Evolutionary conservation across 1,140 invertebrate species (phyloP), one percentile per base, ranked within the genome.

Genomic region (Nephila pilipes): DNA sequence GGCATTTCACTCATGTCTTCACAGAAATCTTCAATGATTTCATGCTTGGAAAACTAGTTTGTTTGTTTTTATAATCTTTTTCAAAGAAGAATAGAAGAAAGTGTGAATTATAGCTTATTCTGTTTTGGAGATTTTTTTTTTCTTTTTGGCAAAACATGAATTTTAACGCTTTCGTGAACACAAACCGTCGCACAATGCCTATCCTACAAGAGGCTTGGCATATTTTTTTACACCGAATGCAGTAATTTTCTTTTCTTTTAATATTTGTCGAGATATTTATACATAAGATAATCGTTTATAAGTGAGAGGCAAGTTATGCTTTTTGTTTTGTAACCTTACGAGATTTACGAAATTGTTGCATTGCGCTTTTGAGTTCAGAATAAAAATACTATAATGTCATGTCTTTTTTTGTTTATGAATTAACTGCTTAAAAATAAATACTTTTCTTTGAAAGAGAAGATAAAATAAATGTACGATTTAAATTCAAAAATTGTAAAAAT

Each of bases 91-190:
- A 29, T 29, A 18, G 29, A n/a, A 16, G 69, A 20, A 75, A 36
- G 69, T 36, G 69, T 32, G 32, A 36, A 75, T 75, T 75, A 75
- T 75, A 75, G 69, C 32, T 16, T 32, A 75, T 75, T 75, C 36
- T 32, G 69, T 16, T 36, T 75, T 36, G 29, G 69, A 4, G 69
- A 36, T 32, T 32, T 75, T 75, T 46, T 29, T 75, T 75, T 36
- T 75, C 12, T n/a, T 65, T 75, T 32, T 32, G 16, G 14, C 29
- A 75, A 75, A 75, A 75, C 69, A 75, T 75, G 69, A 20, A 32
- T 75, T 75, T 36, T 75, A 32, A 75, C 69, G 69, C 69, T 75
- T 75, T 75, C 4, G 69, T 29, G 69, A 75, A 16, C 29, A 75
- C 69, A 36, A 29, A 75, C 29, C 29, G 6, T 20, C 25, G 20